Evolutionary conservation across 2,888 invertebrate species (phyloP).

Genomic region (Cephus sareptanus): DNA sequence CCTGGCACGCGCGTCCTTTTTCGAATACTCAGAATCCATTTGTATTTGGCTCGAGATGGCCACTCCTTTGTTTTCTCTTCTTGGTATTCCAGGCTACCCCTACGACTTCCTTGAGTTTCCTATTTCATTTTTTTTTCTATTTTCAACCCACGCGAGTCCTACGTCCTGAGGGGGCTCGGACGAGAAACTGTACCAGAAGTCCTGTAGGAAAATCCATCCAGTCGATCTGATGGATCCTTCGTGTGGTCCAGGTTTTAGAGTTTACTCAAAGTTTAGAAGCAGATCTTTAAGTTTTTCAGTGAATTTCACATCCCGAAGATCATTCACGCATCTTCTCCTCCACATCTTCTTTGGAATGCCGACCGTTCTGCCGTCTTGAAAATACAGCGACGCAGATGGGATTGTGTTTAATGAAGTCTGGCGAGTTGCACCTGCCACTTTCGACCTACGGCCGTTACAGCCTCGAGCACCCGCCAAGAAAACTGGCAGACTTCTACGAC

Average conservation of each 20-base stretch:
- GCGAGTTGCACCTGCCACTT: slow-evolving; percentile 61
- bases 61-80: slow-evolving; percentile 7
- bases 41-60: slow-evolving; percentile 5
- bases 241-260: not conserved
- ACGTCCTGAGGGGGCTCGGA: not conserved
- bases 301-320: not conserved
- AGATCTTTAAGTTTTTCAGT: not conserved
- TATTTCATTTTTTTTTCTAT: not conserved
- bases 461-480: slow-evolving; percentile 31
- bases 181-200: not conserved
- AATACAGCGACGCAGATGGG: slow-evolving; percentile 61
- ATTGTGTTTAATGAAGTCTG: slow-evolving; percentile 63
- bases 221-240: not conserved
- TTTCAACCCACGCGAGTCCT: not conserved
- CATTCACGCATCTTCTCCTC: not conserved
- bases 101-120: not conserved
- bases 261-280: not conserved
- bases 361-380: slow-evolving; percentile 41
- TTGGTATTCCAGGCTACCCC: not conserved
- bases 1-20: slow-evolving; percentile 43
- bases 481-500: slow-evolving; percentile 28
- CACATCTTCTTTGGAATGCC: slow-evolving; percentile 22
- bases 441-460: slow-evolving; percentile 50
- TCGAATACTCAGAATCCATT: slow-evolving; percentile 44
- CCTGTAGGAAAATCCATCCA: not conserved